Percentiles rank a stretch among this genome's conserved stretches.
These are phyloP conservation scores for Ciconia stormi DNA, from an alignment of 2,113 vertebrate species.

Conservation along the genomic window DNA sequence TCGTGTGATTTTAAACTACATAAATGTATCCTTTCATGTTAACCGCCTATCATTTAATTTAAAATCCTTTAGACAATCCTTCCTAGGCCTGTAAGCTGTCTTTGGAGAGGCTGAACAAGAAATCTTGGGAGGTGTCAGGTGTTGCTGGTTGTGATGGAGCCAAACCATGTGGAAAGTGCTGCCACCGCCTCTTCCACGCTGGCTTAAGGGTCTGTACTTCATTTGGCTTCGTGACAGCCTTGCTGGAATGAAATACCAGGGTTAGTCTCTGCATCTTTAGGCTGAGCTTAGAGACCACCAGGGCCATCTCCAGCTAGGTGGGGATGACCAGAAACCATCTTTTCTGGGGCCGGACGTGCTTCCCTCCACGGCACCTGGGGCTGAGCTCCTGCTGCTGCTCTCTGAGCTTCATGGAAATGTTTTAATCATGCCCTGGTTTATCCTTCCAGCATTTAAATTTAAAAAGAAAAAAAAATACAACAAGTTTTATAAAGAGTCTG, in stretches of 20 bases:
- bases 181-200: background rate
- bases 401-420: background rate
- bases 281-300: background rate
- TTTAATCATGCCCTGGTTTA: background rate
- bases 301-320: background rate
- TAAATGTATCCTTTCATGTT: too few species aligned
- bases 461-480: background rate
- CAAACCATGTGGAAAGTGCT: background rate
- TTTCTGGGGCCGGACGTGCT: background rate
- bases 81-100: background rate
- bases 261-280: background rate
- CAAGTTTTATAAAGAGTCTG: background rate
- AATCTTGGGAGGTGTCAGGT: background rate
- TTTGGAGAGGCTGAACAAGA: background rate
- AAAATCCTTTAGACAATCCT: background rate
- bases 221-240: background rate
- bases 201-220: background rate
- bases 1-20: too few species aligned
- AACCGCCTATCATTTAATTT: background rate
- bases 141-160: background rate
- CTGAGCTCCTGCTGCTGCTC: background rate
- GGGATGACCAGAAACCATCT: background rate
- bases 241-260: background rate
- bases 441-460: background rate
- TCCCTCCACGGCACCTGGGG: background rate